Evolutionary conservation across 1,140 invertebrate species (phyloP), one percentile per base, ranked within the genome.

Genomic region (Caenorhabditis remanei): DNA sequence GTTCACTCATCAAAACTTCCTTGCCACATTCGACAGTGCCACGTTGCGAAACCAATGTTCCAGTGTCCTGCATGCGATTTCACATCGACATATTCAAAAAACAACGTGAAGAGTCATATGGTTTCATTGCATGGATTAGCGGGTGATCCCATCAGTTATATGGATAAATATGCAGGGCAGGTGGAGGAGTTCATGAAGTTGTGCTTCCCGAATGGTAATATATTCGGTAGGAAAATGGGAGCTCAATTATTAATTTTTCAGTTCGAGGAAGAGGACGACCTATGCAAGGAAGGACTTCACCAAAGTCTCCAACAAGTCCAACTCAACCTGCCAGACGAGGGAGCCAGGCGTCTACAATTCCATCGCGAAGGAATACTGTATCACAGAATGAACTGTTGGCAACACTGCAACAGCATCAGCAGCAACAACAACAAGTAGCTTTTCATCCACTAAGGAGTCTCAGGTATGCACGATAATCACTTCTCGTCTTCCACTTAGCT

Each of bases 81-180:
- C 87, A 89, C 88, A n/a, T 89, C 84, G 5, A 89, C 87, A 32
- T 89, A 89, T 40, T 89, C 88, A 16, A 89, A 89, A 58, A 89
- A 89, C 87, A 89, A 89, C 58, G 88, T 89, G 2, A 89, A 89
- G 55, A 84, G 58, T 84, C 87, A 89, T 43, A 89, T 89, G 88
- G 88, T 89, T n/a, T 89, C 88, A 14, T 84, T 89, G 7, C 88
- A 89, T 61, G 88, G 88, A 50, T 55, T 89, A 13, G 88, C 88
- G 6, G 88, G 88, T n/a, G 88, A 89, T 40, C 88, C 88, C 5
- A 89, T 89, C 61, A 85, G 83, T n/a, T 88, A 89, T 63, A 89
- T 89, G 88, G 88, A 89, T 24, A 65, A 88, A 46, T 89, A 89
- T 75, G 88, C 88, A 2, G 63, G 79, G 7, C 88, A 89, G 58